Evolutionary conservation across 2,888 invertebrate genomes (phyloP), one percentile per base, ranked within the genome.

Genomic region (Elmis aenea): DNA sequence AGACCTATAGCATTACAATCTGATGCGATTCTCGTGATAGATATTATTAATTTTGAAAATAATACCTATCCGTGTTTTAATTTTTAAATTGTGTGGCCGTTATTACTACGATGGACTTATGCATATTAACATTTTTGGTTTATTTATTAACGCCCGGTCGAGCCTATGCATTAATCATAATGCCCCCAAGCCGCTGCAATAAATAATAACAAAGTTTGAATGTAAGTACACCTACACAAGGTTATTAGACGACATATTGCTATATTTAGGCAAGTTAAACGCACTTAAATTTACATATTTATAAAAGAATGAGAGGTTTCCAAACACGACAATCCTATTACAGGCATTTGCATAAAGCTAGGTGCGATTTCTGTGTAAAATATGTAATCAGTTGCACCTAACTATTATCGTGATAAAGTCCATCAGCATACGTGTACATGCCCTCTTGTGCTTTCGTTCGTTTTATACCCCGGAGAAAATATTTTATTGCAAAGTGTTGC

Each of bases 231-330:
- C 42, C 42, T 38, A 42, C 42, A 39, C 35, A 35, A 23, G 34
- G 36, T 38, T 39, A 42, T 42, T 43, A 43, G 23, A 33, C 35
- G 30, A 36, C 39, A 39, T 35, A 39, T 38, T 36, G 34, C 43
- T 39, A 39, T 39, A 43, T 36, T 43, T 43, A 43, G 39, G 38
- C 35, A 36, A 28, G 39, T 34, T 43, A 39, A 43, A 39, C 36
- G 38, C 39, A 43, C 28, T 43, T 35, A 33, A 38, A 43, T 43
- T 43, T 43, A 36, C 43, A 43, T 43, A 43, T 43, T 43, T 43
- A 43, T 43, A 43, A 36, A 43, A 43, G 42, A 43, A 38, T 31
- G 36, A 36, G 35, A 43, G 38, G 43, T 39, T 43, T 39, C 18
- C 29, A 38, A 38, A 43, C 43, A 43, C 43, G 43, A 43, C 43